These are phyloP conservation scores for Diacarnus erythraeanus DNA, from an alignment of 37 sponge, comb jelly and placozoan genomes.

Conservation along the genomic window DNA sequence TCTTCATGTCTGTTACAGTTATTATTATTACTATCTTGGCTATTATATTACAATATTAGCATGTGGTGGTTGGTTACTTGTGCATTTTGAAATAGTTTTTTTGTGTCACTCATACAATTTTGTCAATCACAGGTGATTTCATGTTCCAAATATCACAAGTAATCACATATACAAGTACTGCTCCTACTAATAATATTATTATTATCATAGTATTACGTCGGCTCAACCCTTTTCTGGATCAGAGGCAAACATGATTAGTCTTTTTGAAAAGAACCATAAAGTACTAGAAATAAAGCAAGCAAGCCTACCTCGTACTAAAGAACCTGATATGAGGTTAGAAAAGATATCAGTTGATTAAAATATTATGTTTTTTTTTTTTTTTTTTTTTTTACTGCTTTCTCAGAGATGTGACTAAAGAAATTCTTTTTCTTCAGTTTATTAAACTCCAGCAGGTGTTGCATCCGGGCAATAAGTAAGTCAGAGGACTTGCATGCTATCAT, in stretches of 20 bases:
- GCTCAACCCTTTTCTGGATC: constrained; percentile 72
- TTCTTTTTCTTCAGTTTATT: constrained; percentile 31
- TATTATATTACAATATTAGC: no score
- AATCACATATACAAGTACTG: no score
- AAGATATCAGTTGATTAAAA: not conserved
- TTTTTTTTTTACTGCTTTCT: not conserved
- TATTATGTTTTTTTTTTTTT: no score
- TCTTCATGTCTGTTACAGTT: no score
- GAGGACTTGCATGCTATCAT: not conserved
- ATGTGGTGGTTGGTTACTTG: no score
- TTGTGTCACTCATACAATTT: no score
- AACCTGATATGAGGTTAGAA: constrained; percentile 44
- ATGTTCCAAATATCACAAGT: no score
- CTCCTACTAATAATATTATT: no score
- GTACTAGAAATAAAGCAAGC: constrained; percentile 15
- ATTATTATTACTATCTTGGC: no score
- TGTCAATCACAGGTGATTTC: no score
- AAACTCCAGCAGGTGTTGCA: constrained; percentile 33
- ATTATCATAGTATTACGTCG: constrained; percentile 47
- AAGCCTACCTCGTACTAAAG: constrained; percentile 16
- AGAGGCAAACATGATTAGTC: constrained; percentile 55
- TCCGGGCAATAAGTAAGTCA: constrained; percentile 19
- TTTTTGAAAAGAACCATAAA: constrained; percentile 41
- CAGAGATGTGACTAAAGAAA: constrained; percentile 18
- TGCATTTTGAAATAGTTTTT: no score